A percentile compares a stretch with the other conserved stretches of the same genome.
Conservation (phyloP, 2,888 invertebrate genomes). For the Steinernema hermaphroditum region DNA sequence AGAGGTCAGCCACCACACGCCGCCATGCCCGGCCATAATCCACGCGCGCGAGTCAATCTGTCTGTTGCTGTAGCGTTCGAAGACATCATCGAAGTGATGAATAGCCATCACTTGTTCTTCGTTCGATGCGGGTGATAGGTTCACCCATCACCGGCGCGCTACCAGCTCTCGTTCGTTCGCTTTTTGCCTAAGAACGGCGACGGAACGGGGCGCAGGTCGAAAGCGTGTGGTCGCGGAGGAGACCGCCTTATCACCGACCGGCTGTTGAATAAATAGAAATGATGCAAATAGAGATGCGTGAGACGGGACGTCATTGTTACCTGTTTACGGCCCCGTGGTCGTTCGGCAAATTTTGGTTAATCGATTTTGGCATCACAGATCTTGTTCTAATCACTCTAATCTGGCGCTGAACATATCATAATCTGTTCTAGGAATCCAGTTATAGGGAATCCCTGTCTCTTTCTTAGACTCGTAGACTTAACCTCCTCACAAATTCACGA, state of each 20-base stretch:
- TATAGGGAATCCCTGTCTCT: too few species aligned
- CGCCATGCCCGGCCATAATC: not conserved
- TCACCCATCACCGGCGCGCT: not conserved
- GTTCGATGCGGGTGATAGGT: not conserved
- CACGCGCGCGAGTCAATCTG: slow-evolving; percentile 16
- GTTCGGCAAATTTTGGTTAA: too few species aligned
- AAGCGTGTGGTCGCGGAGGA: not conserved
- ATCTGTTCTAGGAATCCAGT: too few species aligned
- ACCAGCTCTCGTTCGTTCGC: not conserved
- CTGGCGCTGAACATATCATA: too few species aligned
- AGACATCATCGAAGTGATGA: too few species aligned
- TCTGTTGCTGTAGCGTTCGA: not conserved
- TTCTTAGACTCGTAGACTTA: too few species aligned
- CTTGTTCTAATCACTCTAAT: too few species aligned
- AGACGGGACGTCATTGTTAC: not conserved
- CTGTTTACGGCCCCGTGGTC: not conserved
- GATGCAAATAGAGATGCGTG: not conserved
- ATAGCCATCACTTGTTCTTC: too few species aligned
- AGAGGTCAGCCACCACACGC: slow-evolving; percentile 20
- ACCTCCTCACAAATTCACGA: too few species aligned
- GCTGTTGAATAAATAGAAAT: not conserved
- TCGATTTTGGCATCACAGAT: too few species aligned
- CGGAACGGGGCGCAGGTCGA: not conserved
- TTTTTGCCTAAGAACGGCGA: not conserved
- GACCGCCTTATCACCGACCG: not conserved